Base-by-base conservation (phyloP, 1,140 invertebrate species). In the Lasioglossum albipes region DNA sequence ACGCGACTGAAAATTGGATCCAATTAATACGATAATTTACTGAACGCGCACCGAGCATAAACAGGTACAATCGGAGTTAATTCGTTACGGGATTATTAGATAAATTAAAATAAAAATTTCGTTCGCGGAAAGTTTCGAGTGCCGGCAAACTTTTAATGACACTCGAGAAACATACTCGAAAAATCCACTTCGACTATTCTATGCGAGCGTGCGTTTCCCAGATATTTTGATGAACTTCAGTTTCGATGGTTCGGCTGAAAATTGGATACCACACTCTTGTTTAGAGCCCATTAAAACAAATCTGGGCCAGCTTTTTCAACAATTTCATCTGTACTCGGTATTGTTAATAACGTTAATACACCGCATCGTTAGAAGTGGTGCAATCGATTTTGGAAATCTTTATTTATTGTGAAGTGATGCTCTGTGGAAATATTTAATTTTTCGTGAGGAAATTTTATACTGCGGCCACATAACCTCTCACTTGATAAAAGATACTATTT, bases 101-200 rank as follows among this genome's bases (percentile, higher is more conserved):
- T 10, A 20, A 52, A 77, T 70, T 70, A 52, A 57, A 49, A 62
- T 71, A 62, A 64, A 78, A 71, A 20, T 1, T 9, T 13, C n/a
- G 0, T 5, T 4, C 13, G 42, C 13, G 22, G 5, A 27, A 27
- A 9, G 41, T 20, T n/a, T 5, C 49, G 7, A 18, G 66, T 9
- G 27, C 5, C 7, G 5, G 7, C 16, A 78, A 78, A 59, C n/a
- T 78, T 78, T 54, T 78, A 72, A 78, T 64, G 71, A n/a, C 36
- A 64, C 68, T 72, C 42, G n/a, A 27, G 42, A 27, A 49, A 22
- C n/a, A 13, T 10, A 16, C 42, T 27, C 18, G 49, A 16, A 49
- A 62, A 72, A 78, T 49, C 42, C n/a, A 18, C 59, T 64, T 36
- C 41, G 65, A 16, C 41, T 0, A 7, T 20, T 10, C 16, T 9